phyloP scores from a whole-genome alignment of 2,113 vertebrate genomes.

The Festucalex cinctus region DNA sequence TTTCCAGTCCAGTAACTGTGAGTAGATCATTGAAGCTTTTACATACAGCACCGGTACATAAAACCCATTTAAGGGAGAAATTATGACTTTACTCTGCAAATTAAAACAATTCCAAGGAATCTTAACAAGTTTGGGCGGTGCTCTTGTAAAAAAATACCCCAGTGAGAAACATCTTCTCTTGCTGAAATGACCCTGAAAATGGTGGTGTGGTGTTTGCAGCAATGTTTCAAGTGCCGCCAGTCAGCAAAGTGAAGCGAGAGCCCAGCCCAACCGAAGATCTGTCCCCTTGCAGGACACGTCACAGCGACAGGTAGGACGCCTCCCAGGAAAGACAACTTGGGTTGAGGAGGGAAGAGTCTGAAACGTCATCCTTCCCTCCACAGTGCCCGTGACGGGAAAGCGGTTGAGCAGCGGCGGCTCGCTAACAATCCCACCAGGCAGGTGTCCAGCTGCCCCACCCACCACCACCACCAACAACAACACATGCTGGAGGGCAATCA shows the following conservation, averaged over 20 bases:
- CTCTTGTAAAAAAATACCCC: not conserved
- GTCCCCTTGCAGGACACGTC: constrained; percentile 81
- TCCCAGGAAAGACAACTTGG: not conserved
- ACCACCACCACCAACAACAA: constrained; percentile 37
- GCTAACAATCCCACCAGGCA: constrained; percentile 44
- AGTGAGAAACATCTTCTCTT: not conserved
- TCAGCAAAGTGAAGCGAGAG: constrained; percentile 90
- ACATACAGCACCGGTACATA: not conserved
- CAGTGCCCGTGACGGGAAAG: constrained; percentile 91
- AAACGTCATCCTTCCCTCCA: not conserved
- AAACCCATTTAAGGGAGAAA: not conserved
- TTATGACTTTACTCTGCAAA: not conserved
- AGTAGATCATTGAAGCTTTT: constrained; percentile 59
- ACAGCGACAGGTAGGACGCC: constrained; percentile 84
- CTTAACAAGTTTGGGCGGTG: not conserved
- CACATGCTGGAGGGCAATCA: constrained; percentile 54
- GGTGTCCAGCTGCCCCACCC: constrained; percentile 38
- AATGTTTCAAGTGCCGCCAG: constrained; percentile 84
- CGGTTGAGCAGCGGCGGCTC: constrained; percentile 68
- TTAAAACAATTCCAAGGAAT: not conserved
- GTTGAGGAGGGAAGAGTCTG: too few species aligned
- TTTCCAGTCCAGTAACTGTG: constrained; percentile 93
- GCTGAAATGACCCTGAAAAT: too few species aligned
- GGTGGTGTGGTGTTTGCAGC: constrained; percentile 71
- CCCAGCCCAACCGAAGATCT: constrained; percentile 78